Evolutionary conservation across 2,888 invertebrate genomes (phyloP), one percentile per base, ranked within the genome.

Genomic region (Sepioteuthis lessoniana): DNA sequence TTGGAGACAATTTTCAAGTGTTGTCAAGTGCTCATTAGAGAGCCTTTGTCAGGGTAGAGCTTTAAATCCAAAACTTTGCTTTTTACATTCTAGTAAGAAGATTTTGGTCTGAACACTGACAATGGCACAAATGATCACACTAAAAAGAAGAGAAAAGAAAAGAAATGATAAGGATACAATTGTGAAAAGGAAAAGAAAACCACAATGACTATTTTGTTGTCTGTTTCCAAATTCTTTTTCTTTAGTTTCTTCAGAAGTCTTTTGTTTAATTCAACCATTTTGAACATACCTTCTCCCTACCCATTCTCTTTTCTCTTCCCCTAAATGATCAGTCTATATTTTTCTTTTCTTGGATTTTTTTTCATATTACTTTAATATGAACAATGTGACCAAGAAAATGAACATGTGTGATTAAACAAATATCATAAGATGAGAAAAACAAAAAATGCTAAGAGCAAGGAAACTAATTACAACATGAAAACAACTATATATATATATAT

Each of bases 1-100:
- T 76, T 76, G 76, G 76, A 76, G 76, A 76, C 76, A n/a, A 76
- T 76, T 76, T 76, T n/a, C 76, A 76, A 76, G 76, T n/a, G n/a
- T 76, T 76, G 76, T 76, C 76, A 76, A 76, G 76, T 76, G 76
- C 76, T 76, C 76, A 76, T 76, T 76, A 76, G 76, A 76, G n/a
- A 76, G n/a, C 76, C 76, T 76, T 76, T 76, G 76, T 76, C 76
- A 76, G 76, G 76, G 76, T 76, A 16, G 76, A n/a, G 76, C n/a
- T 76, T 76, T n/a, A 76, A 76, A 76, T n/a, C n/a, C n/a, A n/a
- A 76, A 76, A 76, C 76, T 76, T 76, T 76, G 76, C n/a, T 76
- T 76, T n/a, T 76, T 76, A n/a, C 1, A 76, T 76, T 76, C 76
- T 76, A 35, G 76, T n/a, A n/a, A 76, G 76, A 76, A 76, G 76